Percentiles rank a stretch among this genome's conserved stretches.
These are phyloP conservation scores for Pseudomyrmex gracilis DNA, from an alignment of 1,140 invertebrate genomes.

Conservation along the genomic window DNA sequence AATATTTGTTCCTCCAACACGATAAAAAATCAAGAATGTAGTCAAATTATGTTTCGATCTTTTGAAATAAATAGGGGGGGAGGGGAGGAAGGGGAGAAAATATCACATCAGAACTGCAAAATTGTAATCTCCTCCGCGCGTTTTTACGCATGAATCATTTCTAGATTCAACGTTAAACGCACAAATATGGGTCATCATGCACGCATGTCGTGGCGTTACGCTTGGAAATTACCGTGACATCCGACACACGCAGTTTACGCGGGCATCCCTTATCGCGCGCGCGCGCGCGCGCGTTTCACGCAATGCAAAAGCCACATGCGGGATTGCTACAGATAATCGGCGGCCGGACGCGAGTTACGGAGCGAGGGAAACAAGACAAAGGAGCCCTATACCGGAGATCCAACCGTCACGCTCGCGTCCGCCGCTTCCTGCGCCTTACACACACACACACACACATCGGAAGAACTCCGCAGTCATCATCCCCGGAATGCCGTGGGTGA, in stretches of 20 bases:
- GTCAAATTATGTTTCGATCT: too few species aligned
- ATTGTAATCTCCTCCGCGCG: not conserved
- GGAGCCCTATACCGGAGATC: conserved; percentile 2
- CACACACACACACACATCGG: not conserved
- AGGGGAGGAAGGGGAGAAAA: too few species aligned
- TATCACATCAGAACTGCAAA: not conserved
- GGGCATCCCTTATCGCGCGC: not conserved
- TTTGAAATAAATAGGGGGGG: too few species aligned
- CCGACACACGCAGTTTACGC: not conserved
- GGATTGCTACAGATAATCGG: conserved; percentile 13
- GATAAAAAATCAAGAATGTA: too few species aligned
- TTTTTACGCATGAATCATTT: not conserved
- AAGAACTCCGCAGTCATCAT: conserved; percentile 11
- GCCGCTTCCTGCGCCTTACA: conserved; percentile 51
- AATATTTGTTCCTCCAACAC: too few species aligned
- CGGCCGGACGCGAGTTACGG: conserved; percentile 41
- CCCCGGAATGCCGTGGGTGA: conserved; percentile 77
- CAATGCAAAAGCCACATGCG: not conserved
- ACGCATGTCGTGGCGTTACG: too few species aligned
- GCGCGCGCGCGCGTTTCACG: not conserved
- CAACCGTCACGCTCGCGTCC: not conserved
- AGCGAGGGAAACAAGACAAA: conserved; percentile 46
- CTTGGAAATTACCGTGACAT: not conserved
- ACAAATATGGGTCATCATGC: not conserved
- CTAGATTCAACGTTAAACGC: not conserved